Base-by-base conservation (phyloP, 2,113 vertebrate species). In the Poeciliopsis occidentalis region DNA sequence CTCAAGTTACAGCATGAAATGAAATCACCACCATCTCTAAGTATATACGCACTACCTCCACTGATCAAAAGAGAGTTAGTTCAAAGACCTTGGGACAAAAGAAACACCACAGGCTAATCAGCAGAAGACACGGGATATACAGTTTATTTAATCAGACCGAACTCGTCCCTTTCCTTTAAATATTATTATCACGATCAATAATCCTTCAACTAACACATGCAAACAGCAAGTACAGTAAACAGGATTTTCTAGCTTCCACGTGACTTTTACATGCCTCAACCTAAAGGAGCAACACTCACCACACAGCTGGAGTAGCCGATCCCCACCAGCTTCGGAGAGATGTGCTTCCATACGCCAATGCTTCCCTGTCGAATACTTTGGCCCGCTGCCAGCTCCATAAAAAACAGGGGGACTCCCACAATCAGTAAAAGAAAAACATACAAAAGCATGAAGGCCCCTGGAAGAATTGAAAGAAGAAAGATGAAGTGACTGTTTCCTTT, bases 301-400 rank as follows among this genome's bases (percentile, higher is more conserved):
- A 96, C 61, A 71, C 95, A 95, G 92, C 95, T 95, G 78, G 95
- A 94, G 78, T 94, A 96, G 44, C 96, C 96, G 1, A 96, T 92
- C 37, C 96, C 95, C 1, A 85, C 89, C 73, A 96, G 85, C 30
- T 93, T 94, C 1, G 96, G 96, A 19, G 94, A 93, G 64, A 96
- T 93, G 89, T 93, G 91, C 76, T 95, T 95, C 96, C 96, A 96
- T 1, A 95, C 92, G 0, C 92, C 93, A 8, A 96, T 93, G 90
- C 93, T 95, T 63, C 94, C 93, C 90, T 94, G 95, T 0, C 92
- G 92, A 68, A 95, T 93, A 68, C 89, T 91, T 84, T 97, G 95
- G 1, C 96, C 96, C 0, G 93, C 94, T 0, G 95, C 95, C 86
- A 96, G 68, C 89, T 97, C 96, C 94, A 96, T 92, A 76, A 96